Conservation (phyloP, 2,888 invertebrate species). For the Bombyx huttoni region DNA sequence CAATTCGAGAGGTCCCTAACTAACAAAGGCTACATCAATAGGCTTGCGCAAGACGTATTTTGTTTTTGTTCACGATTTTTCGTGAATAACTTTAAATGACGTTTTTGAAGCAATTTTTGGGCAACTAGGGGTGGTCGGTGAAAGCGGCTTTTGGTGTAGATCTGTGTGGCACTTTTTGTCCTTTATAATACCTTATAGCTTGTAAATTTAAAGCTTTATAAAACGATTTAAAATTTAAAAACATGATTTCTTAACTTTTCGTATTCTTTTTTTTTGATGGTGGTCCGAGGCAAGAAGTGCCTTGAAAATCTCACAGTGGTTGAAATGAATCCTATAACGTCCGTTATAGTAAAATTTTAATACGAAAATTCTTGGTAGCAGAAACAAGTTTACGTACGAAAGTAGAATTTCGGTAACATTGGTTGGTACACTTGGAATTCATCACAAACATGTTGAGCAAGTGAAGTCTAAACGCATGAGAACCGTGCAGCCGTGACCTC, state of each 20-base stretch:
- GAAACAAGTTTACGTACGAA: conserved; percentile 5
- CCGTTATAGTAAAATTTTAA: no score
- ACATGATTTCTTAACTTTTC: no score
- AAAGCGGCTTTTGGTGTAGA: conserved; percentile 30
- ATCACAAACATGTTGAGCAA: conserved; percentile 27
- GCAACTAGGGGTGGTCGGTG: conserved; percentile 47
- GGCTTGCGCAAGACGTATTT: conserved; percentile 50
- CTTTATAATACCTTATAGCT: not conserved
- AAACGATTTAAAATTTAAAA: no score
- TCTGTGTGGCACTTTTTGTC: not conserved
- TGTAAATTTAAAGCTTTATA: no score
- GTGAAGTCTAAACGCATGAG: conserved; percentile 29
- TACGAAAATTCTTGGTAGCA: conserved; percentile 10
- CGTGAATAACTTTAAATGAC: conserved; percentile 41
- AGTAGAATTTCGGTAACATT: not conserved
- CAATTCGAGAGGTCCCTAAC: conserved; percentile 42
- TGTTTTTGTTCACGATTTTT: conserved; percentile 54
- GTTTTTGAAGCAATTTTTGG: conserved; percentile 34
- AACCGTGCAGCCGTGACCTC: conserved; percentile 46
- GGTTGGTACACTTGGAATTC: conserved; percentile 1
- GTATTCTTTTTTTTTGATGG: no score
- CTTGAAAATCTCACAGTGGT: no score
- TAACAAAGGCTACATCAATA: conserved; percentile 52
- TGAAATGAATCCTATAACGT: no score
- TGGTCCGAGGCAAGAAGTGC: no score